Percentiles rank a stretch among this genome's conserved stretches.
phyloP scores from a whole-genome alignment of 2,888 invertebrate species.

The Mythimna ferrago region DNA sequence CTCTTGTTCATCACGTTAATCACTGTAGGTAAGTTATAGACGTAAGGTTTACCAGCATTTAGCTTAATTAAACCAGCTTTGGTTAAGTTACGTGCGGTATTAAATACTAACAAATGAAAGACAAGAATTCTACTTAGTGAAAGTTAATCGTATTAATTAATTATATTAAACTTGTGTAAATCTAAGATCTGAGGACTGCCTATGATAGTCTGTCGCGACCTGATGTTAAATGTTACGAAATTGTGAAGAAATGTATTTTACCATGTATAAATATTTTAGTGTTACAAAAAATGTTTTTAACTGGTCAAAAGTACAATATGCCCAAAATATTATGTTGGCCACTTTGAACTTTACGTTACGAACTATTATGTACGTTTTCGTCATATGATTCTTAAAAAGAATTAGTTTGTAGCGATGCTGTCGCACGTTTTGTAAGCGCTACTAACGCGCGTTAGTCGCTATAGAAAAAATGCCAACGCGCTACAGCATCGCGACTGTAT shows the following conservation, averaged over 20 bases:
- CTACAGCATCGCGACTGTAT: too few relatives aligned
- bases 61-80: conserved; percentile 45
- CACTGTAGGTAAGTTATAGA: conserved; percentile 38
- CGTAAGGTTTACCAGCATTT: conserved; percentile 39
- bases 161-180: conserved; percentile 39
- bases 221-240: conserved; percentile 8
- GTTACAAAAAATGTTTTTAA: too few relatives aligned
- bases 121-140: conserved; percentile 49
- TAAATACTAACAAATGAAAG: conserved; percentile 49
- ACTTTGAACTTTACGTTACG: too few relatives aligned
- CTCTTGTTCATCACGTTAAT: neutral
- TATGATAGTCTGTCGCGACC: conserved; percentile 1
- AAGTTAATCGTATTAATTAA: conserved; percentile 51
- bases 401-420: too few relatives aligned
- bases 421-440: too few relatives aligned
- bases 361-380: too few relatives aligned
- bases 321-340: too few relatives aligned
- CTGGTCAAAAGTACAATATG: too few relatives aligned
- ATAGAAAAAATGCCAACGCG: too few relatives aligned
- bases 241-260: neutral
- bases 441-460: too few relatives aligned
- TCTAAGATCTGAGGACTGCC: conserved; percentile 27
- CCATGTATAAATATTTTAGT: neutral
- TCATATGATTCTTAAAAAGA: too few relatives aligned
- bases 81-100: conserved; percentile 33